These are phyloP conservation scores for Lethocerus indicus DNA, from an alignment of 1,140 invertebrate species.

Conservation along the genomic window DNA sequence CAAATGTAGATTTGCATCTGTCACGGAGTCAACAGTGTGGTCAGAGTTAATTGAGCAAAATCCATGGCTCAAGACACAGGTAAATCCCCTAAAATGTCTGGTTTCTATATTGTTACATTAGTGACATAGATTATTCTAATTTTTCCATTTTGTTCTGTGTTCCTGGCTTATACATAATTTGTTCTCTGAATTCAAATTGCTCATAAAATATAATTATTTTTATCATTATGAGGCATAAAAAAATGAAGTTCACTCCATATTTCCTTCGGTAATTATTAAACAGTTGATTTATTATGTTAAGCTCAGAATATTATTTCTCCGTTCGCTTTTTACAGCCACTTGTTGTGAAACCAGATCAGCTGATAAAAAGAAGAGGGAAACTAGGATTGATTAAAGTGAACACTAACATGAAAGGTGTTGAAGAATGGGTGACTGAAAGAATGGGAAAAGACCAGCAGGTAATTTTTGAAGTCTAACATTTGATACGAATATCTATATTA, in stretches of 20 bases:
- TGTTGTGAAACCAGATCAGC: constrained; percentile 96
- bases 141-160: too few species aligned
- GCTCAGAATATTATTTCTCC: too few species aligned
- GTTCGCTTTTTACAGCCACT: constrained; percentile 42
- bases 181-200: too few species aligned
- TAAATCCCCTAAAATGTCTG: constrained; percentile 22
- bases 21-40: constrained; percentile 68
- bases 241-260: too few species aligned
- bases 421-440: constrained; percentile 77
- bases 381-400: constrained; percentile 94
- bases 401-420: constrained; percentile 53
- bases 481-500: not conserved
- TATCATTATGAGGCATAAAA: too few species aligned
- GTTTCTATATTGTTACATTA: too few species aligned
- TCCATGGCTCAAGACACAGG: constrained; percentile 74
- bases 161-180: too few species aligned
- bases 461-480: constrained; percentile 14
- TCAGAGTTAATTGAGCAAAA: constrained; percentile 51
- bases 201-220: too few species aligned
- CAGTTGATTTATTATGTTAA: too few species aligned
- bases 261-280: too few species aligned
- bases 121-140: not conserved
- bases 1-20: constrained; percentile 65
- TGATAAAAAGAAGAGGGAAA: constrained; percentile 96
- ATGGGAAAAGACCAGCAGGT: constrained; percentile 72